phyloP scores from a whole-genome alignment of 2,888 invertebrate genomes.

The Leucophora obtusa region DNA sequence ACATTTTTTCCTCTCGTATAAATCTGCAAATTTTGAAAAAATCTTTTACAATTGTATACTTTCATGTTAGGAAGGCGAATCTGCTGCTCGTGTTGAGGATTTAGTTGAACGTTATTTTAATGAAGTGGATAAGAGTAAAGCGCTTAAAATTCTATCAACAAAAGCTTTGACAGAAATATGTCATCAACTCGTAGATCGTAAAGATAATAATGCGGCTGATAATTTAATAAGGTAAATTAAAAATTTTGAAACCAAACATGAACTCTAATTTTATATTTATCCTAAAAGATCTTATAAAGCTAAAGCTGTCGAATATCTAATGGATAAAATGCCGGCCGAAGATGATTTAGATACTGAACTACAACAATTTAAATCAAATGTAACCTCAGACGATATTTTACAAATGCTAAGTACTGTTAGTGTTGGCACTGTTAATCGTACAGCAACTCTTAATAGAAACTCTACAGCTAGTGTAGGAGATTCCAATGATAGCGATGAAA shows the following conservation, averaged over 20 bases:
- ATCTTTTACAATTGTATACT: no score
- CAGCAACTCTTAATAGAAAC: slow-evolving; percentile 17
- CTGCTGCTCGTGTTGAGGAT: slow-evolving; percentile 80
- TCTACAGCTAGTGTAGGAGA: slow-evolving; percentile 14
- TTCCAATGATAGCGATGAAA: slow-evolving; percentile 34
- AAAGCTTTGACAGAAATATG: slow-evolving; percentile 89
- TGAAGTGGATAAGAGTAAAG: slow-evolving; percentile 79
- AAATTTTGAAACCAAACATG: neutral
- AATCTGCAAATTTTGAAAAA: no score
- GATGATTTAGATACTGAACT: slow-evolving; percentile 80
- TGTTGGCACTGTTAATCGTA: neutral
- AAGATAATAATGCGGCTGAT: slow-evolving; percentile 81
- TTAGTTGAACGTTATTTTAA: slow-evolving; percentile 83
- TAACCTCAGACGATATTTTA: slow-evolving; percentile 71
- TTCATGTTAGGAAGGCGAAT: slow-evolving; percentile 69
- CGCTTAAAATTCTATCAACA: slow-evolving; percentile 85
- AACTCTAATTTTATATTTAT: neutral
- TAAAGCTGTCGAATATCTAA: slow-evolving; percentile 80
- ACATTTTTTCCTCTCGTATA: no score
- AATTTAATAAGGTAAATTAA: slow-evolving; percentile 79
- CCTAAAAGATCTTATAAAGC: slow-evolving; percentile 79
- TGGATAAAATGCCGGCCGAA: slow-evolving; percentile 79
- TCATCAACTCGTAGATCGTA: slow-evolving; percentile 82
- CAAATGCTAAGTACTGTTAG: slow-evolving; percentile 68
- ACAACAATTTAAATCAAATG: slow-evolving; percentile 76